Base-by-base conservation (phyloP, 2,888 invertebrate genomes). In the Caenorhabditis sinica region DNA sequence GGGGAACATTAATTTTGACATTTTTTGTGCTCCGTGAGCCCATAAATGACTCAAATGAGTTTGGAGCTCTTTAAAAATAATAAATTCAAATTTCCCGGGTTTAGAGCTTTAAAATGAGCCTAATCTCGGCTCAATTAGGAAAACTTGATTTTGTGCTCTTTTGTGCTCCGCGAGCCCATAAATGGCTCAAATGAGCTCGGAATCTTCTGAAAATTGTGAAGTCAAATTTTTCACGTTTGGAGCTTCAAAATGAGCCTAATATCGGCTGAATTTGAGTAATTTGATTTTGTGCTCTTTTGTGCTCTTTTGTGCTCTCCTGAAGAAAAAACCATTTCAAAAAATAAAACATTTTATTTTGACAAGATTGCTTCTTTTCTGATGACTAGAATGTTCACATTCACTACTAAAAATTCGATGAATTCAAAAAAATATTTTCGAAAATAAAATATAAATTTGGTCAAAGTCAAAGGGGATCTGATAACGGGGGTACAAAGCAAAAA, bases 321-420 rank as follows among this genome's bases (percentile, higher is more conserved):
- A 15, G 8, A 58, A 4, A 33, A 61, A 61, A 36, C 33, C 6
- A 1, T 28, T 28, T 28, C 1, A 13, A 43, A 40, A 63, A 63
- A 63, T 40, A 43, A 43, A 43, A 25, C 23, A 15, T n/a, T 61
- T 61, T 61, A 36, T 61, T 58, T 61, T 60, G 49, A 49, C 20
- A 49, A 49, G 49, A 49, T 49, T 49, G 49, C 4, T 17, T 49
- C 6, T 1, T 1, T 20, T 20, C 40, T 40, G 25, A 63, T 63
- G 63, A 63, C 63, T 63, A 63, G 63, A 63, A 63, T 43, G 17
- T 63, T 63, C 63, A 63, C 63, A 63, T 61, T 60, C 58, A 25
- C 9, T 13, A 23, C 1, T 8, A 60, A 33, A 36, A 36, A 36
- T 23, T 28, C 13, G 8, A 40, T 23, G 33, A 36, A 36, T 28